phyloP scores from a whole-genome alignment of 2,888 invertebrate species.

The Toxonevra muliebris region DNA sequence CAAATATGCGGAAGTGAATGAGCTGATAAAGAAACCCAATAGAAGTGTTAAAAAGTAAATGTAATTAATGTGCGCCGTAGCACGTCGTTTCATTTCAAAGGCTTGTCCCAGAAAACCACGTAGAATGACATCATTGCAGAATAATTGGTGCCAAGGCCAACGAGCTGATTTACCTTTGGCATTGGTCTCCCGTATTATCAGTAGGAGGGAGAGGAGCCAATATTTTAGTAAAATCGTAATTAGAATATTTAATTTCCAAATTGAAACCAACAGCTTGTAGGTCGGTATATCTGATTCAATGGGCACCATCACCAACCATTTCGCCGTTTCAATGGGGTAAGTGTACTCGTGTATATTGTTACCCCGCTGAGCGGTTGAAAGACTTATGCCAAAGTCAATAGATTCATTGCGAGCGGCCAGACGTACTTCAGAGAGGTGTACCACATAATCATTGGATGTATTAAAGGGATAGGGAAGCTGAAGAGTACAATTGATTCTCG shows the following conservation, averaged over 20 bases:
- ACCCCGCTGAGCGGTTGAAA: slow-evolving; percentile 14
- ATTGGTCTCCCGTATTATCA: not conserved
- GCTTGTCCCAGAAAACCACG: slow-evolving; percentile 16
- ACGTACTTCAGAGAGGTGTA: slow-evolving; percentile 13
- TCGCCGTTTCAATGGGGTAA: slow-evolving; percentile 14
- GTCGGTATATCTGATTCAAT: slow-evolving; percentile 1
- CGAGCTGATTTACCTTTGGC: too few relatives aligned
- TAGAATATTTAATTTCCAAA: not conserved
- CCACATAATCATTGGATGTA: slow-evolving; percentile 5
- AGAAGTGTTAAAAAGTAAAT: slow-evolving; percentile 8
- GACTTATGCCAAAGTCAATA: slow-evolving; percentile 21
- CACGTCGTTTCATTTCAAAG: not conserved
- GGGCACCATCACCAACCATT: slow-evolving; percentile 18
- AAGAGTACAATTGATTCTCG: slow-evolving; percentile 9
- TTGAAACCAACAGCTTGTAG: not conserved
- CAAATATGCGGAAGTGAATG: slow-evolving; percentile 8
- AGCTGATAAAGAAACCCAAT: slow-evolving; percentile 1
- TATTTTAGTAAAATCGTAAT: not conserved
- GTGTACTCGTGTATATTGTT: not conserved
- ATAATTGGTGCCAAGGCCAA: too few relatives aligned
- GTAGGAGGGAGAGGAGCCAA: slow-evolving; percentile 14
- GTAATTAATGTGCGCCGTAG: not conserved
- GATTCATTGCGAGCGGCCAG: slow-evolving; percentile 14
- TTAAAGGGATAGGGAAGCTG: slow-evolving; percentile 23
- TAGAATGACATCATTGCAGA: not conserved